Percentiles rank a stretch among this genome's conserved stretches.
phyloP scores from a whole-genome alignment of 2,797 vertebrate species.

The Natrix natrix region DNA sequence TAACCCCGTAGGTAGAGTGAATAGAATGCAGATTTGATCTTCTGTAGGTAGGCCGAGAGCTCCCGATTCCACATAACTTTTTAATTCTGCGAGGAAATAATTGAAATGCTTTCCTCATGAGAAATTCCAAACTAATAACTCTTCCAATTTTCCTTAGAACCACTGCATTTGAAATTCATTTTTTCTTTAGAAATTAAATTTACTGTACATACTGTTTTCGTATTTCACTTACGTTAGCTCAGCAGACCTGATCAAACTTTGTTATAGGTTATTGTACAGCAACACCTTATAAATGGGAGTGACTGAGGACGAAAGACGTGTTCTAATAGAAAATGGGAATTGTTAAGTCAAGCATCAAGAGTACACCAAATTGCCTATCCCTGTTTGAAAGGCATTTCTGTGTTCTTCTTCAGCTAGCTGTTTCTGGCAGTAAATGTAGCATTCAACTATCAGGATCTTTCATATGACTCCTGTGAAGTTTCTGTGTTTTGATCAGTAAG shows the following conservation, averaged over 20 bases:
- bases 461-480: background rate
- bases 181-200: background rate
- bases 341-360: background rate
- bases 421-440: background rate
- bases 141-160: background rate
- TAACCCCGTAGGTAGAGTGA: constrained; percentile 9
- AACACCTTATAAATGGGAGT: background rate
- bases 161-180: background rate
- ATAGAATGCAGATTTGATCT: constrained; percentile 35
- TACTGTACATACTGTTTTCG: background rate
- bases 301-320: background rate
- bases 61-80: background rate
- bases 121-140: background rate
- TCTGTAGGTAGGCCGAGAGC: constrained; percentile 20
- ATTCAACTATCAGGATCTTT: background rate
- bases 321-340: background rate
- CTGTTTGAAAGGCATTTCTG: background rate
- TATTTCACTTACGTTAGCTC: background rate
- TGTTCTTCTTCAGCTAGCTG: background rate
- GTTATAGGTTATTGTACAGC: background rate
- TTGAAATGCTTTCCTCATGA: background rate
- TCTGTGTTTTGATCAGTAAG: background rate
- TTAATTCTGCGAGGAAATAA: background rate
- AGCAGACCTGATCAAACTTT: background rate
- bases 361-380: background rate